These are phyloP conservation scores for Pollenia griseotomentosa DNA, from an alignment of 2,888 invertebrate genomes.

Conservation along the genomic window DNA sequence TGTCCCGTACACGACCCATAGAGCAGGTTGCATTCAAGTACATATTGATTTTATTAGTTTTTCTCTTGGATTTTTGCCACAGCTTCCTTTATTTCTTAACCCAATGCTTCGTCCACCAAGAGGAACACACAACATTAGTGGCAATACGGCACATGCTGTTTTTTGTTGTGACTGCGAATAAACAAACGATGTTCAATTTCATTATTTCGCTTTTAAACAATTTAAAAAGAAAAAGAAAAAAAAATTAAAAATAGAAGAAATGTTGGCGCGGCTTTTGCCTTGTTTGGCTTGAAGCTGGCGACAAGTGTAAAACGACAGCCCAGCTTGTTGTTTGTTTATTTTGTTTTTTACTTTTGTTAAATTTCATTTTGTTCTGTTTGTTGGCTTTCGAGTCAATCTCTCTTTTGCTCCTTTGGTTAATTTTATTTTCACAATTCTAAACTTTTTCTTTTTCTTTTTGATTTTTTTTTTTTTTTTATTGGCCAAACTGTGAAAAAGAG, in stretches of 20 bases:
- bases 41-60: slow-evolving; percentile 43
- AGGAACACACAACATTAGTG: slow-evolving; percentile 26
- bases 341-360: slow-evolving; percentile 2
- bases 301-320: slow-evolving; percentile 82
- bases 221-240: slow-evolving; percentile 54
- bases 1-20: slow-evolving; percentile 52
- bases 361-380: slow-evolving; percentile 5
- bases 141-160: slow-evolving; percentile 69
- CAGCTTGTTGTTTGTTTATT: slow-evolving; percentile 66
- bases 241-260: slow-evolving; percentile 61
- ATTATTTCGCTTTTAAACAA: slow-evolving; percentile 70
- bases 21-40: slow-evolving; percentile 58
- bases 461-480: slow-evolving; percentile 15
- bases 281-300: slow-evolving; percentile 81
- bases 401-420: slow-evolving; percentile 36
- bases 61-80: not conserved
- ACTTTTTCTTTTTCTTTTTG: slow-evolving; percentile 34
- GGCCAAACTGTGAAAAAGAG: slow-evolving; percentile 7
- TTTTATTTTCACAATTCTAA: slow-evolving; percentile 54
- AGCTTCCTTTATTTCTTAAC: slow-evolving; percentile 5
- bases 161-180: slow-evolving; percentile 39
- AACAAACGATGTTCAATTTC: slow-evolving; percentile 56
- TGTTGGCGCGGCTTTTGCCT: slow-evolving; percentile 77
- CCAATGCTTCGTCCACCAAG: not conserved
- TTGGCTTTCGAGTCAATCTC: slow-evolving; percentile 2